These are phyloP conservation scores for Pristionchus exspectatus DNA, from an alignment of 2,888 invertebrate genomes.

Conservation along the genomic window DNA sequence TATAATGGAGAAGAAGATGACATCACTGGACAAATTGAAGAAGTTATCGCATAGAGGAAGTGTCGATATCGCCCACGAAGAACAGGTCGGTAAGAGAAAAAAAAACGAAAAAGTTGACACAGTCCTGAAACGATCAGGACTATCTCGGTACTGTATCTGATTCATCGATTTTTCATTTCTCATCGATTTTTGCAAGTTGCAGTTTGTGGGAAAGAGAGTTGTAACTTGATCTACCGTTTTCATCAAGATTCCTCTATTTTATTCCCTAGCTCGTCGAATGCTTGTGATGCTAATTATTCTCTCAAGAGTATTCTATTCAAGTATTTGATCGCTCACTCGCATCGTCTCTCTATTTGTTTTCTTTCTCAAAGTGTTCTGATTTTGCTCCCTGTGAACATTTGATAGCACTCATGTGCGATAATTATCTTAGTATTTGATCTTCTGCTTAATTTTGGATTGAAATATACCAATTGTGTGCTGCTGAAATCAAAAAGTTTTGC, in stretches of 20 bases:
- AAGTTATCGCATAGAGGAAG: slow-evolving; percentile 37
- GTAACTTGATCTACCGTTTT: too few species aligned
- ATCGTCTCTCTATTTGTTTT: slow-evolving; percentile 11
- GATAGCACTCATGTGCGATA: background rate
- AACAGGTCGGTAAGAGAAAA: slow-evolving; percentile 20
- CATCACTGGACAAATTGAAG: slow-evolving; percentile 39
- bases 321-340: background rate
- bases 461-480: background rate
- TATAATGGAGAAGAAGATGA: slow-evolving; percentile 5
- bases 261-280: too few species aligned
- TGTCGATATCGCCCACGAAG: slow-evolving; percentile 45
- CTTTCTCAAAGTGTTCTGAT: background rate
- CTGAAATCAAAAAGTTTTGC: background rate
- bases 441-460: background rate
- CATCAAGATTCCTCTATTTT: too few species aligned
- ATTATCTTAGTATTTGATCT: background rate
- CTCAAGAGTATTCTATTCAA: background rate
- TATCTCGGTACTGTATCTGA: background rate
- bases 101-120: background rate
- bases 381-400: background rate
- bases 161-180: background rate
- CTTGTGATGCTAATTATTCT: background rate
- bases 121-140: background rate
- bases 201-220: too few species aligned
- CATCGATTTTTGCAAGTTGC: too few species aligned